Conservation (phyloP, 2,888 invertebrate genomes). For the Magallana nippona region DNA sequence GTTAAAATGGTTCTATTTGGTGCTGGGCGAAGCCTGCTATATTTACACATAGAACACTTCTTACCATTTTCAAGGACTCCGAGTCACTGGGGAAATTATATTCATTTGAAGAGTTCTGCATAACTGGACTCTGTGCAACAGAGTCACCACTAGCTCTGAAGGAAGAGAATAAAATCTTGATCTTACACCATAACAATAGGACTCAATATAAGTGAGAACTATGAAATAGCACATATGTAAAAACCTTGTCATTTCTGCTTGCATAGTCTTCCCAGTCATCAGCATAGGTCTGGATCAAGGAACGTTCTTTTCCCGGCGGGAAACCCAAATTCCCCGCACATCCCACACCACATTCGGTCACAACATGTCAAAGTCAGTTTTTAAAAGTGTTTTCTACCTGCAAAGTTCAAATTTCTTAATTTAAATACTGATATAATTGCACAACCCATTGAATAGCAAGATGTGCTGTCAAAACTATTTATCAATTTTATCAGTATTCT, state of each 20-base stretch:
- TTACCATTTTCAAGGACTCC: slow-evolving; percentile 59
- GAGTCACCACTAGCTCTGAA: slow-evolving; percentile 62
- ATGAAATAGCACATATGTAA: neutral
- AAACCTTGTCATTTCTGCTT: slow-evolving; percentile 51
- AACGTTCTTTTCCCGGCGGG: slow-evolving; percentile 45
- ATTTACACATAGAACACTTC: neutral
- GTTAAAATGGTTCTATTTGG: too few species aligned
- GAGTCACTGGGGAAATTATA: slow-evolving; percentile 66
- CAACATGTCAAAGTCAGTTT: slow-evolving; percentile 33
- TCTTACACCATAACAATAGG: neutral
- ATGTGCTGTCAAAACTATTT: neutral
- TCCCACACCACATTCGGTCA: slow-evolving; percentile 41
- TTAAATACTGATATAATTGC: neutral
- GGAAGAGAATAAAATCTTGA: slow-evolving; percentile 11
- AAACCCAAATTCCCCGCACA: slow-evolving; percentile 47
- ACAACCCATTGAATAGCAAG: too few species aligned
- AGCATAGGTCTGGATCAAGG: slow-evolving; percentile 39
- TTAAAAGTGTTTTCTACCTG: slow-evolving; percentile 29
- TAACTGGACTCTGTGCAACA: slow-evolving; percentile 57
- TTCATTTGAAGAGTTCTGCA: slow-evolving; percentile 64
- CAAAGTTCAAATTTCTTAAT: neutral
- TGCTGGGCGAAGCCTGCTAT: neutral
- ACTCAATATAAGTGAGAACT: neutral
- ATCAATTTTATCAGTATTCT: neutral
- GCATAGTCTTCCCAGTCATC: slow-evolving; percentile 49